A percentile compares a stretch with the other conserved stretches of the same genome.
Evolutionary conservation across 1,140 invertebrate species (phyloP).

Genomic region (Philaenus spumarius): DNA sequence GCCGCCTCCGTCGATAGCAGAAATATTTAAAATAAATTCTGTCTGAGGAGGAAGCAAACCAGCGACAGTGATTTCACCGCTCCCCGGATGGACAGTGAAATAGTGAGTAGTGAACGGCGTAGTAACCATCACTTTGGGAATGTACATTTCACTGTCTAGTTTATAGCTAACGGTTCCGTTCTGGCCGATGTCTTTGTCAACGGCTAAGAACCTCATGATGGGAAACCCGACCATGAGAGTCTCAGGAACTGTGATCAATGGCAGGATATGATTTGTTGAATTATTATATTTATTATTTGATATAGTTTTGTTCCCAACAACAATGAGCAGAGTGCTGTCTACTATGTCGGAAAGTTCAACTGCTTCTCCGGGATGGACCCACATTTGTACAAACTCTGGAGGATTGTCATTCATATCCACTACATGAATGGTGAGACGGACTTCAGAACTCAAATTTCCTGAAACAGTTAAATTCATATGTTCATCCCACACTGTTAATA

Average conservation of each 20-base stretch:
- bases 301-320: slow-evolving; percentile 26
- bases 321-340: slow-evolving; percentile 13
- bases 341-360: slow-evolving; percentile 48
- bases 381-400: slow-evolving; percentile 60
- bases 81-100: slow-evolving; percentile 64
- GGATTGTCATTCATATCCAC: slow-evolving; percentile 80
- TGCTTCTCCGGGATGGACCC: slow-evolving; percentile 55
- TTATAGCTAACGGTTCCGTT: slow-evolving; percentile 73
- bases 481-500: too few relatives aligned
- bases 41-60: slow-evolving; percentile 65
- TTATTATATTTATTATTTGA: slow-evolving; percentile 5
- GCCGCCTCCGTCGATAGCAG: slow-evolving; percentile 66
- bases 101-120: slow-evolving; percentile 44
- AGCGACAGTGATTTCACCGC: slow-evolving; percentile 68
- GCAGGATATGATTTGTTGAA: slow-evolving; percentile 36
- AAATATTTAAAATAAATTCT: slow-evolving; percentile 68
- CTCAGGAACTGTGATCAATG: slow-evolving; percentile 65
- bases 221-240: slow-evolving; percentile 63
- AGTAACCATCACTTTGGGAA: slow-evolving; percentile 42
- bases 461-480: too few relatives aligned
- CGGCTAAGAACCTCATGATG: slow-evolving; percentile 70
- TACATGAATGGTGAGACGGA: slow-evolving; percentile 60
- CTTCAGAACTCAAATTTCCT: slow-evolving; percentile 64
- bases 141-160: slow-evolving; percentile 56
- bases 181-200: slow-evolving; percentile 68